phyloP scores from a whole-genome alignment of 2,888 invertebrate genomes.

The Parnassius apollo region DNA sequence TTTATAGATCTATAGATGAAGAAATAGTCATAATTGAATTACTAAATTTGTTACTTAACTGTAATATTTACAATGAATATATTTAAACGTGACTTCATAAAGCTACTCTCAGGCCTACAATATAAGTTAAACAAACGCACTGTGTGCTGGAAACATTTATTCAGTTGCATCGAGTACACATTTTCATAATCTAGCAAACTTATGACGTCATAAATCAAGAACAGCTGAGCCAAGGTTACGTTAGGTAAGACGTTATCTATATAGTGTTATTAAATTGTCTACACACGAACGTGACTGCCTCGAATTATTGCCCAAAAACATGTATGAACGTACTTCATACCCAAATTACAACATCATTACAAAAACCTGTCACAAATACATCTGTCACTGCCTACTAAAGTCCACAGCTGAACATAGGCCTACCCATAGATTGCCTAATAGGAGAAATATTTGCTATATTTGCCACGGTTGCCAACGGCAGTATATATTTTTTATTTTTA shows the following conservation, averaged over 20 bases:
- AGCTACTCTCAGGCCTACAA: not conserved
- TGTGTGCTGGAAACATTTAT: conserved; percentile 11
- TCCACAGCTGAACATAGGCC: too few relatives aligned
- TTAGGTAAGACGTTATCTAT: conserved; percentile 25
- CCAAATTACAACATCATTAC: conserved; percentile 3
- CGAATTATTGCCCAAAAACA: conserved; percentile 21
- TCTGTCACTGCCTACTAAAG: too few relatives aligned
- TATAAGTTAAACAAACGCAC: conserved; percentile 32
- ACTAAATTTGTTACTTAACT: too few relatives aligned
- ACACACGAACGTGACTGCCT: conserved; percentile 27
- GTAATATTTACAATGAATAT: too few relatives aligned
- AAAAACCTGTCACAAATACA: not conserved
- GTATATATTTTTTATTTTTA: too few relatives aligned
- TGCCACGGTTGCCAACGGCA: too few relatives aligned
- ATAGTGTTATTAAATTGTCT: conserved; percentile 20
- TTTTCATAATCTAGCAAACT: conserved; percentile 23
- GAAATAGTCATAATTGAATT: too few relatives aligned
- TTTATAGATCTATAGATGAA: too few relatives aligned
- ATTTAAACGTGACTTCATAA: not conserved
- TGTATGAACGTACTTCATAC: not conserved
- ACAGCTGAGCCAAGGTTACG: conserved; percentile 24
- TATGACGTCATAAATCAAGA: conserved; percentile 36
- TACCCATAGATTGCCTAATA: too few relatives aligned
- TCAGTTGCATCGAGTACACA: conserved; percentile 16
- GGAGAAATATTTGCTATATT: too few relatives aligned